Percentiles rank a stretch among this genome's conserved stretches.
These are phyloP conservation scores for Dasyurus viverrinus DNA, from an alignment of 2,113 vertebrate genomes.

Conservation along the genomic window DNA sequence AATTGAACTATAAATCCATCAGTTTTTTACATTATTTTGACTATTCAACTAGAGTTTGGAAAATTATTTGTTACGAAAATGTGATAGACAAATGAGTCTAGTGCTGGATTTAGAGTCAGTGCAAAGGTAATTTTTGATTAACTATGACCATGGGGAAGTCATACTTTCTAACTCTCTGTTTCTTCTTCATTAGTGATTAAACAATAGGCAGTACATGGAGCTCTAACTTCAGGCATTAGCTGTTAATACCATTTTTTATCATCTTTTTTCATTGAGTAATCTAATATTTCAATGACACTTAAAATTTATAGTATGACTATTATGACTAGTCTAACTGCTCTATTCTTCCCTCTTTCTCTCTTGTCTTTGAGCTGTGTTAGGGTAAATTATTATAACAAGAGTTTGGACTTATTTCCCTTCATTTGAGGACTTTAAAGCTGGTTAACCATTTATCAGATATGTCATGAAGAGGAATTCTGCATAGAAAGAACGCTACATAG, in stretches of 20 bases:
- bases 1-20: background rate
- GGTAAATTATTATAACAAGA: too few relatives aligned
- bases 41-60: background rate
- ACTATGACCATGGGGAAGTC: background rate
- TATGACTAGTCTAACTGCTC: background rate
- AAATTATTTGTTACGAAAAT: background rate
- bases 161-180: background rate
- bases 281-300: background rate
- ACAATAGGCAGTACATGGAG: too few relatives aligned
- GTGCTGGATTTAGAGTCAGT: background rate
- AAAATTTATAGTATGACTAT: background rate
- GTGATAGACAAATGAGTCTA: background rate
- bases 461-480: background rate
- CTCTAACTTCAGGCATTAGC: background rate
- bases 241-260: background rate
- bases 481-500: too few relatives aligned
- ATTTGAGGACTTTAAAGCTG: background rate
- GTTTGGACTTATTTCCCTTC: too few relatives aligned
- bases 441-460: background rate
- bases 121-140: background rate
- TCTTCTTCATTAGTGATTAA: background rate
- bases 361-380: background rate
- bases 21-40: background rate
- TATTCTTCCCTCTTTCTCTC: background rate
- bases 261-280: background rate